A percentile compares a stretch with the other conserved stretches of the same genome.
phyloP scores from a whole-genome alignment of 92 coral and sea anemone genomes.

The Parazoanthus swiftii region DNA sequence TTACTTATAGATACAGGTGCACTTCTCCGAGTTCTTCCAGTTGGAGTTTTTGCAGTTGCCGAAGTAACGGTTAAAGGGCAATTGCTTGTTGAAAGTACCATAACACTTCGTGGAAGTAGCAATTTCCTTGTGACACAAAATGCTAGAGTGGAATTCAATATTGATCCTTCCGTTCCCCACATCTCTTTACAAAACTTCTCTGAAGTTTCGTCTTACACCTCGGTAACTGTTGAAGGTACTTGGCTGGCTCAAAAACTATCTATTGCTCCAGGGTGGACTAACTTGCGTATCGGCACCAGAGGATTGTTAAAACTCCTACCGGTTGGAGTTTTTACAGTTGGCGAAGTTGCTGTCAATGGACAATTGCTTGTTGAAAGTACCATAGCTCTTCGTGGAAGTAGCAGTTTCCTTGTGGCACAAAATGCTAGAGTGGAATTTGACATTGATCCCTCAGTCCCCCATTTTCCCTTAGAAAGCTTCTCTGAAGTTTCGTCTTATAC shows the following conservation, averaged over 20 bases:
- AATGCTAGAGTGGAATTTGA: slow-evolving; percentile 30
- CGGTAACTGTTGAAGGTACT: slow-evolving; percentile 55
- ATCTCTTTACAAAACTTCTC: neutral
- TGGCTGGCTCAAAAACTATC: slow-evolving; percentile 58
- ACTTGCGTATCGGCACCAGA: slow-evolving; percentile 2
- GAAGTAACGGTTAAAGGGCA: slow-evolving; percentile 57
- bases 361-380: slow-evolving; percentile 33
- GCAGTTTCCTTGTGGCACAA: slow-evolving; percentile 3
- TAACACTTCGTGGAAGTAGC: slow-evolving; percentile 19
- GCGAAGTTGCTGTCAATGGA: slow-evolving; percentile 56
- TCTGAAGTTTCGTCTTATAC: slow-evolving; percentile 24
- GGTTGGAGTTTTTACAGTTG: slow-evolving; percentile 64
- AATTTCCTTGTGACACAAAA: slow-evolving; percentile 11
- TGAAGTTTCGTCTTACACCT: slow-evolving; percentile 14
- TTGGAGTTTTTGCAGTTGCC: slow-evolving; percentile 64
- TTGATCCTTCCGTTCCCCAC: slow-evolving; percentile 11
- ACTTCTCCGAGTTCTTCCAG: slow-evolving; percentile 22
- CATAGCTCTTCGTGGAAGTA: slow-evolving; percentile 17
- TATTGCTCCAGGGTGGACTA: slow-evolving; percentile 78
- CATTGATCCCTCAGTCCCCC: slow-evolving; percentile 10
- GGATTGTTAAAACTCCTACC: slow-evolving; percentile 6
- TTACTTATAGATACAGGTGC: slow-evolving; percentile 14
- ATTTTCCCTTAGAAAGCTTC: neutral
- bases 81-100: slow-evolving; percentile 30
- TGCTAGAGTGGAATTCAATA: slow-evolving; percentile 26